Evolutionary conservation across 2,113 vertebrate genomes (phyloP).

Genomic region (Etheostoma cragini): DNA sequence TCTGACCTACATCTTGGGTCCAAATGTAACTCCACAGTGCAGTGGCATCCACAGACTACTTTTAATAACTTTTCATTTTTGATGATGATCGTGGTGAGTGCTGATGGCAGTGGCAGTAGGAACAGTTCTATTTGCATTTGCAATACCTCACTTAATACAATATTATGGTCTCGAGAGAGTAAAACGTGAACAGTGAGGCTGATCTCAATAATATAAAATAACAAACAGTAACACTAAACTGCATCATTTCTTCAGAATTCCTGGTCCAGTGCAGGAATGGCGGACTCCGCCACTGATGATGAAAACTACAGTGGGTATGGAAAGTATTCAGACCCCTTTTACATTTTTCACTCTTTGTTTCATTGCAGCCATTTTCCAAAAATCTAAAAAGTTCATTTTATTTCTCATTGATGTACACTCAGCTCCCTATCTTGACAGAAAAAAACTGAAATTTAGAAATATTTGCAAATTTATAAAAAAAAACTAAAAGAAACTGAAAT

Average conservation of each 20-base stretch:
- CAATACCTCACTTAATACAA: neutral
- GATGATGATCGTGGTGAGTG: neutral
- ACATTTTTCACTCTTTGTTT: too few species aligned
- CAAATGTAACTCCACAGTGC: conserved; percentile 9
- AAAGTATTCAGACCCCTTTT: too few species aligned
- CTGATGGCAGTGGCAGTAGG: neutral
- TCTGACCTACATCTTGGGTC: conserved; percentile 23
- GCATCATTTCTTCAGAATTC: neutral
- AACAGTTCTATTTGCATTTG: conserved; percentile 1
- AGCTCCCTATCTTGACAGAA: too few species aligned
- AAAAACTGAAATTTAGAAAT: too few species aligned
- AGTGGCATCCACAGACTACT: conserved; percentile 1
- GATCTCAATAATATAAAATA: neutral
- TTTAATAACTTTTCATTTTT: conserved; percentile 2
- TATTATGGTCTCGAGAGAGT: neutral
- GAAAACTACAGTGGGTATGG: too few species aligned
- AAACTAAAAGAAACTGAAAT: too few species aligned
- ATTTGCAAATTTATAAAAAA: too few species aligned
- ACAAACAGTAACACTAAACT: neutral
- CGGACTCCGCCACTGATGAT: neutral
- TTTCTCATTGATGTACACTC: too few species aligned
- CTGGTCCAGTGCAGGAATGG: neutral
- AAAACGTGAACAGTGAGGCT: neutral
- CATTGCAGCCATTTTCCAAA: too few species aligned
- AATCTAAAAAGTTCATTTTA: too few species aligned